phyloP scores from a whole-genome alignment of 2,888 invertebrate species.

The Exephanes ischioxanthus region DNA sequence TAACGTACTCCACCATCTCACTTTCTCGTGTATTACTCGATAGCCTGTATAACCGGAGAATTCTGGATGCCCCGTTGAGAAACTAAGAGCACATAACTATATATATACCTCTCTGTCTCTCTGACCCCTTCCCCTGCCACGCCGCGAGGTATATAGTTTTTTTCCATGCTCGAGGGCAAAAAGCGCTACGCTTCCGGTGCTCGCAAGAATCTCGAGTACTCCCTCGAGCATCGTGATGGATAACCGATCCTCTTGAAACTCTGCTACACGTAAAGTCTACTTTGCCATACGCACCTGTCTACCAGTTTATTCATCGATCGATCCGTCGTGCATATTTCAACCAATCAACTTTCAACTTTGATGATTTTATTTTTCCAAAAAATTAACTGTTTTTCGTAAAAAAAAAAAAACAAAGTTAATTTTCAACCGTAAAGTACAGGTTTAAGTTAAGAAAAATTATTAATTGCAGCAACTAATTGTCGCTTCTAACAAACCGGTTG shows the following conservation, averaged over 20 bases:
- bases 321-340: background rate
- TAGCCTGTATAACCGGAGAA: constrained; percentile 29
- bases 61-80: constrained; percentile 36
- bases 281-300: background rate
- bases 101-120: background rate
- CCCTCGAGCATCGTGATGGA: constrained; percentile 38
- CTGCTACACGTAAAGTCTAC: background rate
- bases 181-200: background rate
- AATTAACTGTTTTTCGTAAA: too few relatives aligned
- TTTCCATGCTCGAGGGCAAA: constrained; percentile 9
- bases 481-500: too few relatives aligned
- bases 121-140: background rate
- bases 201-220: constrained; percentile 23
- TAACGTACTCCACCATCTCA: constrained; percentile 33
- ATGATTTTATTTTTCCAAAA: constrained; percentile 36
- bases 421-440: too few relatives aligned
- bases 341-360: constrained; percentile 36
- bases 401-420: too few relatives aligned
- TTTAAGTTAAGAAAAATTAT: too few relatives aligned
- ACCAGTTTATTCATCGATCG: constrained; percentile 25
- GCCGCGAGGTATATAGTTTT: background rate
- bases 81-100: constrained; percentile 27
- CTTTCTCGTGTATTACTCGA: constrained; percentile 28
- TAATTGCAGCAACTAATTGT: too few relatives aligned
- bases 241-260: constrained; percentile 23